Conservation (phyloP, 2,113 vertebrate species). For the Cynopterus brachyotis region DNA sequence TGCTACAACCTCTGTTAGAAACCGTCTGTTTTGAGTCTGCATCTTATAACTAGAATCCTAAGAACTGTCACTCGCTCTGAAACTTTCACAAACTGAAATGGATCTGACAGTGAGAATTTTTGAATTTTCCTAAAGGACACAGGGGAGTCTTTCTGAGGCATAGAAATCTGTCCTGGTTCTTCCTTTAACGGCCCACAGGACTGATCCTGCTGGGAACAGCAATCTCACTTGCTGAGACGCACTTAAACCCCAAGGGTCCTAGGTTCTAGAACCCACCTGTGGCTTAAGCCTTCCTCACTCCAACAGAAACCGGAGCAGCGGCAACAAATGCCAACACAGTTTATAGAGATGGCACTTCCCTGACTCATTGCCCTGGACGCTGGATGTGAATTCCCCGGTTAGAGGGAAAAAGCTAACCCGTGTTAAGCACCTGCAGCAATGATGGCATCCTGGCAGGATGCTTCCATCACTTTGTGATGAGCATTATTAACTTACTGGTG, state of each 20-base stretch:
- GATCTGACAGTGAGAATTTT: background rate
- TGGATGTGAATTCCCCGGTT: background rate
- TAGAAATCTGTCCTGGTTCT: background rate
- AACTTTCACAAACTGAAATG: background rate
- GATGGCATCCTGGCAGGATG: background rate
- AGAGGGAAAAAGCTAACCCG: background rate
- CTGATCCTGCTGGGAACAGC: background rate
- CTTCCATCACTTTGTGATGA: too few relatives aligned
- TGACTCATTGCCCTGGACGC: too few relatives aligned
- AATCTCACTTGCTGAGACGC: background rate
- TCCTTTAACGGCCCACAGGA: background rate
- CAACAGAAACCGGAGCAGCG: background rate
- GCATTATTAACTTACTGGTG: background rate
- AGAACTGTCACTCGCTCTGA: background rate
- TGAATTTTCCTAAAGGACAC: background rate
- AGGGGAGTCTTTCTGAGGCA: background rate
- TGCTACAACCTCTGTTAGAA: background rate
- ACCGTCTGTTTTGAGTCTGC: background rate
- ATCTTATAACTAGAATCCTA: background rate
- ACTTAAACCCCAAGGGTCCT: background rate
- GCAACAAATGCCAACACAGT: background rate
- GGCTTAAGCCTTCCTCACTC: background rate
- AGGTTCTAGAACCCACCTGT: background rate
- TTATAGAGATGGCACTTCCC: background rate
- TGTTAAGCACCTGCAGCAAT: background rate